Conservation (phyloP, 64 coral and sea anemone genomes). For the Trachythela sp. region DNA sequence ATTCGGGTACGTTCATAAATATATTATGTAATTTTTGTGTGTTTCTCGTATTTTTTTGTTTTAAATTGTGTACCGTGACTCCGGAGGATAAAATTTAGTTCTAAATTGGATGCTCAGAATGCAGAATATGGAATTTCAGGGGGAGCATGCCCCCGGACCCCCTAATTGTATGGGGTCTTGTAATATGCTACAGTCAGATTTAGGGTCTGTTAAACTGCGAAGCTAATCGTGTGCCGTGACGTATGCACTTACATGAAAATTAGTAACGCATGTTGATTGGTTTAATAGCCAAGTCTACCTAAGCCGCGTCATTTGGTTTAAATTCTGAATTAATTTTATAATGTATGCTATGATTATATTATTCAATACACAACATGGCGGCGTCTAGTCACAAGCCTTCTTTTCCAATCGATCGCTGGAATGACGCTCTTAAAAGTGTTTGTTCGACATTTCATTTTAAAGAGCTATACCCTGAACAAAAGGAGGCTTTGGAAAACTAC, state of each 20-base stretch:
- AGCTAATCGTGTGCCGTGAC: neutral
- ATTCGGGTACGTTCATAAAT: no score
- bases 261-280: neutral
- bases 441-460: neutral
- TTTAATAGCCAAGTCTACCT: neutral
- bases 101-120: no score
- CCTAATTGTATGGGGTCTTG: no score
- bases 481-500: neutral
- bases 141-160: no score
- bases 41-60: no score
- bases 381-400: neutral
- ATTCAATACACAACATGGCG: neutral
- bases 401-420: neutral
- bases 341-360: neutral
- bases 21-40: no score
- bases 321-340: neutral
- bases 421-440: neutral
- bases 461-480: neutral
- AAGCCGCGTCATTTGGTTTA: conserved; percentile 2
- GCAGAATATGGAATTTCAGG: no score
- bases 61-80: no score
- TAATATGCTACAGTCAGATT: no score
- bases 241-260: neutral
- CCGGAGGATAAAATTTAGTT: no score
- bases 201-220: neutral